Evolutionary conservation across 2,797 vertebrate species (phyloP), one percentile per base, ranked within the genome.

Genomic region (Emys orbicularis): DNA sequence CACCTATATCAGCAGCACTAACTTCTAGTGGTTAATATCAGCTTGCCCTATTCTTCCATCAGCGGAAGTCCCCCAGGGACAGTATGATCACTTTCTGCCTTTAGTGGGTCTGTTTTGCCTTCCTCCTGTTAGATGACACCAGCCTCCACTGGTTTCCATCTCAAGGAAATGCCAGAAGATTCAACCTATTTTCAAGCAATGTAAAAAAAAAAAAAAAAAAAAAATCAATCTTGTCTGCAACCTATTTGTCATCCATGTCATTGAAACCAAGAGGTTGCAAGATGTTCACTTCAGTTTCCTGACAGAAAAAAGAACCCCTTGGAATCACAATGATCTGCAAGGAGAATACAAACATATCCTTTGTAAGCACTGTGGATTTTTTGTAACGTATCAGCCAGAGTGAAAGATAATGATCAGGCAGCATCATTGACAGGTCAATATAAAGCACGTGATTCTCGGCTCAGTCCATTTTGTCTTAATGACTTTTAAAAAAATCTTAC

Each of bases 381-480:
- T 52, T 29, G 9, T 44, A 12, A 61, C 7, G 29, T 57, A 89
- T 87, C 89, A 96, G 16, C 23, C 52, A 61, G 47, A 89, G 29
- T 21, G 29, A 96, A 49, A 65, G 50, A 81, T 93, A 93, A 95
- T 96, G 91, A 97, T 81, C 92, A 96, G 95, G 81, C 37, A 86
- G 27, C 56, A 52, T 84, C 90, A 83, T 61, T 93, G 94, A 97
- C 95, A 96, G 59, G 6, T 76, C 80, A 52, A 87, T 83, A 90
- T 92, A 96, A 96, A 97, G 47, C 61, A n/a, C n/a, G n/a, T n/a
- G n/a, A n/a, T n/a, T n/a, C n/a, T n/a, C n/a, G n/a, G 86, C 96
- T 92, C 95, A 96, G 18, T 89, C 56, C 80, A 15, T 96, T 97
- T 97, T 96, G 87, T 93, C 89, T 90, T 92, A 89, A 90, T 94